These are phyloP conservation scores for Maniola hyperantus DNA, from an alignment of 2,888 invertebrate genomes.

Conservation along the genomic window DNA sequence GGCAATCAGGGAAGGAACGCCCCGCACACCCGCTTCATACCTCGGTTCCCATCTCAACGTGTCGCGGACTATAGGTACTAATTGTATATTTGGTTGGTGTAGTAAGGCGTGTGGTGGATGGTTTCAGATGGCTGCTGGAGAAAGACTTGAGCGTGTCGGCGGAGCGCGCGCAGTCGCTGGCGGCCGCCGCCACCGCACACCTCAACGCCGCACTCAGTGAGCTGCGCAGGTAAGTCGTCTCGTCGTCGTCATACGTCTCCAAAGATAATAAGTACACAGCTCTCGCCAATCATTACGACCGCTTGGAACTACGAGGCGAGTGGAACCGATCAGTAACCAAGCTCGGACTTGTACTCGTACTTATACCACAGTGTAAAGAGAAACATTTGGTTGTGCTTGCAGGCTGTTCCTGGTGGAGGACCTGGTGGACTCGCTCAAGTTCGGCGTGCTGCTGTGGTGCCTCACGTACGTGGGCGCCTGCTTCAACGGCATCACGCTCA, in stretches of 20 bases:
- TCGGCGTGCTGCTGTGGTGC: slow-evolving; percentile 97
- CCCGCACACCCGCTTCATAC: too few relatives aligned
- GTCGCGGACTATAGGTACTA: too few relatives aligned
- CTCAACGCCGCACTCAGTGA: slow-evolving; percentile 91
- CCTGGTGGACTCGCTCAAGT: slow-evolving; percentile 97
- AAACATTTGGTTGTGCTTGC: slow-evolving; percentile 40
- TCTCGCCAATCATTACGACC: too few relatives aligned
- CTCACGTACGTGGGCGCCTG: slow-evolving; percentile 98
- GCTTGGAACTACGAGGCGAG: too few relatives aligned
- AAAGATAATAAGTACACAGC: too few relatives aligned
- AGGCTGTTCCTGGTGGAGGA: slow-evolving; percentile 98
- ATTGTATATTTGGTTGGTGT: too few relatives aligned
- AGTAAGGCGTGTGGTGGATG: not conserved
- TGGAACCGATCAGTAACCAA: too few relatives aligned
- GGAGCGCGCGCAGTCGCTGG: slow-evolving; percentile 95
- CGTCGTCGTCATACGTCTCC: too few relatives aligned
- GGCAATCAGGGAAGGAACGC: too few relatives aligned
- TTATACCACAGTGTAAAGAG: too few relatives aligned
- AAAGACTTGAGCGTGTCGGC: slow-evolving; percentile 93
- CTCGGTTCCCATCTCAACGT: too few relatives aligned
- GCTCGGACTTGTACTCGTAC: too few relatives aligned
- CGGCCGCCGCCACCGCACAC: slow-evolving; percentile 93
- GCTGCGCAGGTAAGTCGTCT: slow-evolving; percentile 89
- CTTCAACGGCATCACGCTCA: slow-evolving; percentile 99
- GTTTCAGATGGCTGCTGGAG: slow-evolving; percentile 87